A percentile compares a stretch with the other conserved stretches of the same genome.
These are phyloP conservation scores for Phasia obesa DNA, from an alignment of 2,888 invertebrate genomes.

Conservation along the genomic window DNA sequence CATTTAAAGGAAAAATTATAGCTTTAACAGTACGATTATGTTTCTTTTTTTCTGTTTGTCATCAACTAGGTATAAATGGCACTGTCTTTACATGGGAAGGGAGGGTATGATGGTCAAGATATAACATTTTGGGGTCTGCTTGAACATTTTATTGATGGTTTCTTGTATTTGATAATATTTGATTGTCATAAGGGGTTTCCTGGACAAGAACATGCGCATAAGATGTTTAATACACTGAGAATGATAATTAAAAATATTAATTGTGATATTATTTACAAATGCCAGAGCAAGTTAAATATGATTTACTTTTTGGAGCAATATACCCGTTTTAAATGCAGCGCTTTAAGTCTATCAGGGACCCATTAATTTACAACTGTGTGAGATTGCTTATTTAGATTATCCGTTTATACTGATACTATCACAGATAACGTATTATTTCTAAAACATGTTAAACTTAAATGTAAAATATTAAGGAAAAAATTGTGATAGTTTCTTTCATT, in stretches of 20 bases:
- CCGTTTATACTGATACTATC: too few relatives aligned
- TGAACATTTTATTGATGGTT: not conserved
- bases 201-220: not conserved
- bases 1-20: constrained; percentile 49
- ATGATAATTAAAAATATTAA: not conserved
- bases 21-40: constrained; percentile 51
- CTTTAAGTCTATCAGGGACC: too few relatives aligned
- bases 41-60: constrained; percentile 13
- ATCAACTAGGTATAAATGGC: not conserved
- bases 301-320: too few relatives aligned
- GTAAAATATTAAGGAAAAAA: too few relatives aligned
- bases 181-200: not conserved
- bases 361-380: too few relatives aligned
- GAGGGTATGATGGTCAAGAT: constrained; percentile 42
- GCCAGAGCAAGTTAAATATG: not conserved
- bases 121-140: constrained; percentile 8
- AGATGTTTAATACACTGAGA: constrained; percentile 3
- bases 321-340: too few relatives aligned
- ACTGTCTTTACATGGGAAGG: not conserved
- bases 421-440: too few relatives aligned
- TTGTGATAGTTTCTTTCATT: too few relatives aligned
- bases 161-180: constrained; percentile 11
- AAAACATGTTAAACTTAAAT: too few relatives aligned
- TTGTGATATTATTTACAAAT: not conserved
- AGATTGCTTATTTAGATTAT: too few relatives aligned